phyloP scores from a whole-genome alignment of 2,797 vertebrate species.

The Aplochiton taeniatus region DNA sequence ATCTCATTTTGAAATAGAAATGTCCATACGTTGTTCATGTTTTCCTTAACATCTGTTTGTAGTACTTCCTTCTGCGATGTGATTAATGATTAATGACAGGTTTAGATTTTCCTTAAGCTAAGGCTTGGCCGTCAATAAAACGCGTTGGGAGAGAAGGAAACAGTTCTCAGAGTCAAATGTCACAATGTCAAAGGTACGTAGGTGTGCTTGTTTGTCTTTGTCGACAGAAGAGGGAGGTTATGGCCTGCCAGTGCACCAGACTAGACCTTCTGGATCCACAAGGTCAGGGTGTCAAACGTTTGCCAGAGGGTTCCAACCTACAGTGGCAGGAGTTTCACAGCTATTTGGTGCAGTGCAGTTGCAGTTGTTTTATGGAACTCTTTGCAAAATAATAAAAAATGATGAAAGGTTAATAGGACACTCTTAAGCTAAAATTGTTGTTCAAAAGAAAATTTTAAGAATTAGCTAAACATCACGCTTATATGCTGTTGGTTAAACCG shows the following conservation, averaged over 20 bases:
- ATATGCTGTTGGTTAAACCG: too few species aligned
- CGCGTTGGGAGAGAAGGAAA: slow-evolving; percentile 14
- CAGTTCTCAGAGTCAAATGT: slow-evolving; percentile 23
- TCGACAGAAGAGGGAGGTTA: slow-evolving; percentile 43
- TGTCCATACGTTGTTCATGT: background rate
- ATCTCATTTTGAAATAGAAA: too few species aligned
- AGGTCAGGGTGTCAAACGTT: slow-evolving; percentile 46
- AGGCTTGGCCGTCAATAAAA: background rate
- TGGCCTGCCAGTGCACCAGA: slow-evolving; percentile 34
- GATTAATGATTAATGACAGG: slow-evolving; percentile 1
- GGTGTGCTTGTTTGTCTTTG: slow-evolving; percentile 33
- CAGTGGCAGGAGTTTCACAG: background rate
- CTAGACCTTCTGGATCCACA: slow-evolving; percentile 63
- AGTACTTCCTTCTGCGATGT: slow-evolving; percentile 15
- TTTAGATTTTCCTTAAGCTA: slow-evolving; percentile 1
- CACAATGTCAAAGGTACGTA: slow-evolving; percentile 33
- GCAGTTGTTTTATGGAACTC: background rate
- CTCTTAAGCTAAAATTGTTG: too few species aligned
- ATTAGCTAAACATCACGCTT: too few species aligned
- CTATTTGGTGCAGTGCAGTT: background rate
- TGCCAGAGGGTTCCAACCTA: slow-evolving; percentile 25
- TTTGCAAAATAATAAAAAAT: too few species aligned
- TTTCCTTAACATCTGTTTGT: slow-evolving; percentile 6
- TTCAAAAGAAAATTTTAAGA: too few species aligned
- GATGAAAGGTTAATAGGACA: too few species aligned